These are phyloP conservation scores for Agriotes lineatus DNA, from an alignment of 2,888 invertebrate species.

Conservation along the genomic window DNA sequence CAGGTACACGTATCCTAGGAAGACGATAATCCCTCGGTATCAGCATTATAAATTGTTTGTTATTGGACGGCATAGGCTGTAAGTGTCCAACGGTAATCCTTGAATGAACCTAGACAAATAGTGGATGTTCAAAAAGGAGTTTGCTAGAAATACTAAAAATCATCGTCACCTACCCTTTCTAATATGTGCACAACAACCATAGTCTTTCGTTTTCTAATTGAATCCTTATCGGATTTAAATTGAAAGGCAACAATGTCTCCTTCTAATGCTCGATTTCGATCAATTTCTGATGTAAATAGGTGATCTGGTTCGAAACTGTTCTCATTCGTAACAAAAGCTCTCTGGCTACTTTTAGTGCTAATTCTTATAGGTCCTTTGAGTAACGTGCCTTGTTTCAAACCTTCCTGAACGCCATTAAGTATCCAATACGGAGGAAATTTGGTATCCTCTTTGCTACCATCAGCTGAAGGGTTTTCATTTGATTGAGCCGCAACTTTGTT, in stretches of 20 bases:
- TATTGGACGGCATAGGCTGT: constrained; percentile 71
- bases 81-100: constrained; percentile 81
- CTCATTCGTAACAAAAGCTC: constrained; percentile 82
- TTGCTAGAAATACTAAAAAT: neutral
- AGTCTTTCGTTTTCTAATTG: constrained; percentile 65
- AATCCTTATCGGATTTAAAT: constrained; percentile 64
- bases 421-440: constrained; percentile 69
- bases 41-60: constrained; percentile 74
- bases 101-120: constrained; percentile 70
- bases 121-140: neutral
- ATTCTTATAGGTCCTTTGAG: constrained; percentile 83
- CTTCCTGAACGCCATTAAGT: constrained; percentile 68
- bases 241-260: constrained; percentile 83
- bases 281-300: constrained; percentile 76
- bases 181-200: constrained; percentile 82
- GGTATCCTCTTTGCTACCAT: neutral
- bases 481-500: no score
- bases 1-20: constrained; percentile 77
- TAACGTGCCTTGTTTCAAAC: constrained; percentile 72
- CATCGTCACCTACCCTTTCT: constrained; percentile 70
- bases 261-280: constrained; percentile 86
- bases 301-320: constrained; percentile 77
- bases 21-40: constrained; percentile 83
- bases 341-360: constrained; percentile 84
- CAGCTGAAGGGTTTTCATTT: neutral